phyloP scores from a whole-genome alignment of 2,888 invertebrate species.

The Abscondita cerata region DNA sequence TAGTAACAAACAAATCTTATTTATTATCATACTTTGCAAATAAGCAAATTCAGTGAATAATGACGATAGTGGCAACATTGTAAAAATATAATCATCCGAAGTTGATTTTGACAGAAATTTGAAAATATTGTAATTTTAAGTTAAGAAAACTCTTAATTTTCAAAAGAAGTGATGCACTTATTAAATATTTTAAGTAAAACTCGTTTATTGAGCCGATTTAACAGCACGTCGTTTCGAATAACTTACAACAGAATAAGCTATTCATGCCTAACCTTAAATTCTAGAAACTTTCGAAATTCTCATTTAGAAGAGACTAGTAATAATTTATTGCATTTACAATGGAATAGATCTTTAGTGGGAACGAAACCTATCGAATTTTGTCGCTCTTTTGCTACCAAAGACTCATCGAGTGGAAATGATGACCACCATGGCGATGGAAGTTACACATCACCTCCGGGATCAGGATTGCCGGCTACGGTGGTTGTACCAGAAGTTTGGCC shows the following conservation, averaged over 20 bases:
- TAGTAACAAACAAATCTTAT: too few relatives aligned
- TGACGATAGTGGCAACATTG: too few relatives aligned
- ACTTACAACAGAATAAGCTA: constrained; percentile 4
- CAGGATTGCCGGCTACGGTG: constrained; percentile 82
- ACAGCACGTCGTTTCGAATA: constrained; percentile 10
- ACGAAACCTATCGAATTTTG: background rate
- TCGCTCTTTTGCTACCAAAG: constrained; percentile 21
- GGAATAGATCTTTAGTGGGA: background rate
- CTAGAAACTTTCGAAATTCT: constrained; percentile 24
- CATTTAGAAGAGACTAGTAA: background rate
- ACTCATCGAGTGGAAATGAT: constrained; percentile 1
- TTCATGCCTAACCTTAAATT: constrained; percentile 35
- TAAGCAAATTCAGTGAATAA: too few relatives aligned
- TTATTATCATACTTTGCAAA: too few relatives aligned
- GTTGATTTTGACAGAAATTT: background rate
- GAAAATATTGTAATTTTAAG: background rate
- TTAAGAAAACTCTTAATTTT: background rate
- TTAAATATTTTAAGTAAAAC: constrained; percentile 14
- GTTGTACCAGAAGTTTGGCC: constrained; percentile 97
- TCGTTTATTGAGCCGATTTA: constrained; percentile 17
- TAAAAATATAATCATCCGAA: too few relatives aligned
- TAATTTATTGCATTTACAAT: background rate
- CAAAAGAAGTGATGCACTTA: constrained; percentile 20
- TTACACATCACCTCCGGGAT: constrained; percentile 46
- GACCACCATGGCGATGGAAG: constrained; percentile 54